A percentile compares a stretch with the other conserved stretches of the same genome.
These are phyloP conservation scores for Hirtodrosophila trivittata DNA, from an alignment of 2,888 invertebrate species.

Conservation along the genomic window DNA sequence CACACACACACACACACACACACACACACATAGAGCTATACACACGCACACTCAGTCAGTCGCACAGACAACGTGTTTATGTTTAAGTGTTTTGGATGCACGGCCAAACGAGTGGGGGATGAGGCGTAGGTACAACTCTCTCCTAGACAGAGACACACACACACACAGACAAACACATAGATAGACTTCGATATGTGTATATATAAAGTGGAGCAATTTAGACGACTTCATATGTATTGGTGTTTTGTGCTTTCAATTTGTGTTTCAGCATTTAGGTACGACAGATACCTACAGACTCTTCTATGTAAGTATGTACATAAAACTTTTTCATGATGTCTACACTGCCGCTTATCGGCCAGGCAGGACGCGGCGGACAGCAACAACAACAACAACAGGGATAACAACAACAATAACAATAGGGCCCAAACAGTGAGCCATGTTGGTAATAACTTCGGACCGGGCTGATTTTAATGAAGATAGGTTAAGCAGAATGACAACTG, in stretches of 20 bases:
- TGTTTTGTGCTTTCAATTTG: constrained; percentile 66
- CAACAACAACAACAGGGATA: constrained; percentile 21
- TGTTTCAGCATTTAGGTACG: constrained; percentile 58
- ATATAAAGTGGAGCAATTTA: constrained; percentile 69
- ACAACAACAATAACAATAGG: constrained; percentile 4
- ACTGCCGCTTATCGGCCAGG: constrained; percentile 66
- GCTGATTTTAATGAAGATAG: constrained; percentile 59
- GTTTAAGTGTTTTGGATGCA: constrained; percentile 71
- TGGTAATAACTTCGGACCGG: constrained; percentile 46
- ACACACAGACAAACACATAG: constrained; percentile 33
- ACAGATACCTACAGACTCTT: constrained; percentile 30
- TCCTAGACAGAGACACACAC: constrained; percentile 28
- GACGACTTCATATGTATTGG: constrained; percentile 61
- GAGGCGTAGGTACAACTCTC: constrained; percentile 31
- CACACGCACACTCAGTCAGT: constrained; percentile 31
- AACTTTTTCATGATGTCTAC: constrained; percentile 74
- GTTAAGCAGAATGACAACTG: constrained; percentile 55
- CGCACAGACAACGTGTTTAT: constrained; percentile 70
- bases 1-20: constrained; percentile 39
- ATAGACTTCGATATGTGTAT: constrained; percentile 4
- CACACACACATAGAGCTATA: constrained; percentile 13
- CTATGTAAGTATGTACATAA: constrained; percentile 24
- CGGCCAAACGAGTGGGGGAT: constrained; percentile 39
- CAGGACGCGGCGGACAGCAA: constrained; percentile 37
- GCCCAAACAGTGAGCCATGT: constrained; percentile 35